phyloP scores from a whole-genome alignment of 2,797 vertebrate species.

The Amazona finschi region DNA sequence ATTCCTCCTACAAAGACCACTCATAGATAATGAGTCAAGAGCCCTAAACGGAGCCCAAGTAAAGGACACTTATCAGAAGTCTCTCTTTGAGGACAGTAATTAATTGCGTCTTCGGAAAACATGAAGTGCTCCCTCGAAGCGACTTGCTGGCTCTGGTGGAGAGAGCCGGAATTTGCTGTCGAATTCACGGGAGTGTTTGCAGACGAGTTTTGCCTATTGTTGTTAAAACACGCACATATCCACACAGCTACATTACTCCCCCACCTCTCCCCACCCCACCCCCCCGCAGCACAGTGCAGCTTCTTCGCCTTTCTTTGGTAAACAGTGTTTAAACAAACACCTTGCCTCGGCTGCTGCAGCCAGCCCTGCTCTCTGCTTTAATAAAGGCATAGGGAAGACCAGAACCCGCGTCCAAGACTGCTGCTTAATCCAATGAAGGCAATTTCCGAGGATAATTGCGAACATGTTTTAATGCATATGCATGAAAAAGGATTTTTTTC shows the following conservation, averaged over 20 bases:
- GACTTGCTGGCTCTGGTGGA: not conserved
- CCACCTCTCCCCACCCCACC: not conserved
- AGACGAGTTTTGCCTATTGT: slow-evolving; percentile 45
- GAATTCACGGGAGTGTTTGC: not conserved
- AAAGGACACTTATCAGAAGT: slow-evolving; percentile 20
- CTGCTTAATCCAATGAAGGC: slow-evolving; percentile 95
- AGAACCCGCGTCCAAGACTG: slow-evolving; percentile 83
- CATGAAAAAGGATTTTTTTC: slow-evolving; percentile 97
- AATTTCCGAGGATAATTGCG: slow-evolving; percentile 99
- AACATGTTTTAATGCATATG: slow-evolving; percentile 99
- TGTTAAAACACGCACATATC: not conserved
- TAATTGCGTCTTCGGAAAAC: slow-evolving; percentile 42
- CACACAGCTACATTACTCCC: not conserved
- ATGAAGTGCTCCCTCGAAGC: not conserved
- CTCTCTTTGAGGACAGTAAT: slow-evolving; percentile 38
- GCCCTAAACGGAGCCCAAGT: slow-evolving; percentile 2
- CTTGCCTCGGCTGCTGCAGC: slow-evolving; percentile 60
- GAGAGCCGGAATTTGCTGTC: not conserved
- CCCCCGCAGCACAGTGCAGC: not conserved
- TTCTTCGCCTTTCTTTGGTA: slow-evolving; percentile 64
- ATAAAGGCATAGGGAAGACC: slow-evolving; percentile 79
- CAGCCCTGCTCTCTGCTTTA: slow-evolving; percentile 72
- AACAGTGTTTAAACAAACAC: slow-evolving; percentile 76
- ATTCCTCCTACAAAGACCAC: slow-evolving; percentile 28
- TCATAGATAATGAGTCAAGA: slow-evolving; percentile 60